Base-by-base conservation (phyloP, 2,888 invertebrate genomes). In the Diaprepes abbreviatus region DNA sequence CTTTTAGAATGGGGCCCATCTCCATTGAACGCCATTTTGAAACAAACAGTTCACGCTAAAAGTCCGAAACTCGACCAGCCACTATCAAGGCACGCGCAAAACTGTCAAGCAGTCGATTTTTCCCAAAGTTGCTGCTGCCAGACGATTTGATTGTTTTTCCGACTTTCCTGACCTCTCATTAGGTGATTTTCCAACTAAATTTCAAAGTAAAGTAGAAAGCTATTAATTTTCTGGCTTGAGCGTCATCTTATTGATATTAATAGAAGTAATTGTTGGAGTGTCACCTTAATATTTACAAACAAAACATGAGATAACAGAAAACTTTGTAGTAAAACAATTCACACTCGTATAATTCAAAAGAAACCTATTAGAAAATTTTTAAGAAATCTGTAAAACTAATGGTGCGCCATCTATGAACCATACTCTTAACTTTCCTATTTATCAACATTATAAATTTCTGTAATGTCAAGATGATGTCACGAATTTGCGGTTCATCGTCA, bases 1-100 rank as follows among this genome's bases (percentile, higher is more conserved):
- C 85, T 80, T 83, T 85, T 85, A 75, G 81, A 83, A 75, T 84
- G 83, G 71, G 85, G 85, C 74, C 89, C 88, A 87, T 89, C 89
- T 82, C 89, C 90, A 87, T 90, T 90, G 87, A 89, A 90, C 89
- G 90, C 89, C 90, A 90, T 90, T 85, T 86, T 89, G 87, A 85
- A 88, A 86, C 87, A 89, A 87, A 75, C 77, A 74, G 74, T 74
- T 71, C 71, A 74, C 75, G 65, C 72, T 71, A 60, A 60, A 64
- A 66, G 62, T 59, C 65, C 73, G 66, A 75, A 77, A 72, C 63
- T 72, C 75, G 78, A 79, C 80, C 70, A 73, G 74, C 77, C 80
- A 76, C 79, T 77, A 70, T 76, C 68, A 82, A 80, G 78, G 79
- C 81, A 83, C 83, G 83, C 83, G 82, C 80, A 81, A 79, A 82